These are phyloP conservation scores for Papilio xuthus DNA, from an alignment of 1,140 invertebrate genomes.

Conservation along the genomic window DNA sequence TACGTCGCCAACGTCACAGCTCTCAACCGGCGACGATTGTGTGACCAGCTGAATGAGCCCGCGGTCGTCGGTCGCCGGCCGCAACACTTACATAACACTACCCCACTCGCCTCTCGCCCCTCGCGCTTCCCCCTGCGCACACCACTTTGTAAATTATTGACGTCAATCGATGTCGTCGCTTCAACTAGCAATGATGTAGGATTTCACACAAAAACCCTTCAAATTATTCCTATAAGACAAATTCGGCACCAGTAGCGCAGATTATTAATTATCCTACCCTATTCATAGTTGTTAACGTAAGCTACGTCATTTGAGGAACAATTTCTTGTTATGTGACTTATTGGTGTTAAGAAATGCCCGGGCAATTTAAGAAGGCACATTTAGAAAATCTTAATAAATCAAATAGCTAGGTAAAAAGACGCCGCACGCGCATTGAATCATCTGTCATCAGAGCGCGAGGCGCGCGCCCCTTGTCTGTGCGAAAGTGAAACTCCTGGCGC, in stretches of 20 bases:
- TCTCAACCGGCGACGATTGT: background rate
- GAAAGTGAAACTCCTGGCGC: conserved; percentile 6
- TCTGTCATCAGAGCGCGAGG: background rate
- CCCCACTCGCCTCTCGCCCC: too few species aligned
- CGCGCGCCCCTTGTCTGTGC: background rate
- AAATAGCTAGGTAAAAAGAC: background rate
- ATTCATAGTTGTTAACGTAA: background rate
- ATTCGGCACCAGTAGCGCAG: background rate
- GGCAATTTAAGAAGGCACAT: background rate
- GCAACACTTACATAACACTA: conserved; percentile 1
- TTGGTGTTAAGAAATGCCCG: background rate
- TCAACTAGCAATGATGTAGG: background rate
- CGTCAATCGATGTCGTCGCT: background rate
- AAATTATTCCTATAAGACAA: background rate
- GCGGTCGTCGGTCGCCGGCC: background rate
- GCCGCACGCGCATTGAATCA: background rate
- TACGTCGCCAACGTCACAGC: background rate
- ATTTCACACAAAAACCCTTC: background rate
- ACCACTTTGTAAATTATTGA: background rate
- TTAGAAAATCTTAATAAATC: background rate
- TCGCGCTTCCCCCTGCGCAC: background rate
- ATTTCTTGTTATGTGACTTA: background rate
- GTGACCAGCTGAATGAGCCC: background rate
- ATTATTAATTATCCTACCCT: background rate
- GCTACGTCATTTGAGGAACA: background rate